phyloP scores from a whole-genome alignment of 2,888 invertebrate species.

The Drosophila antonietae region DNA sequence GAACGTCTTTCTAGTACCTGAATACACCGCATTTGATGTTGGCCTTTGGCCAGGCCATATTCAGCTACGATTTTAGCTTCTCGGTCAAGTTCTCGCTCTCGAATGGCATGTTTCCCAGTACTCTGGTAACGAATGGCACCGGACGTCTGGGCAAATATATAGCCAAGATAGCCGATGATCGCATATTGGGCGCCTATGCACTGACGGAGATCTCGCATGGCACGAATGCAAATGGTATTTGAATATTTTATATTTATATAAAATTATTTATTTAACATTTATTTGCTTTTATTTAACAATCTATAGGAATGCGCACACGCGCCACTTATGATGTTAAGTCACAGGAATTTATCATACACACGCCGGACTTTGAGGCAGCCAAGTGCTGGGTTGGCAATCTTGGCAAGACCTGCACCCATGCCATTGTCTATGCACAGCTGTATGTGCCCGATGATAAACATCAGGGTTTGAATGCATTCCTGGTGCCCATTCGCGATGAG shows the following conservation, averaged over 20 bases:
- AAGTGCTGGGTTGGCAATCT: slow-evolving; percentile 90
- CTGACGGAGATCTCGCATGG: slow-evolving; percentile 96
- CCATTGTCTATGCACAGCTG: slow-evolving; percentile 94
- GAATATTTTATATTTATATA: not conserved
- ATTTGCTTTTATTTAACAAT: not conserved
- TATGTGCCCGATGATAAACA: slow-evolving; percentile 91
- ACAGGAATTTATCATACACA: slow-evolving; percentile 90
- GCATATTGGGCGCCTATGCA: slow-evolving; percentile 91
- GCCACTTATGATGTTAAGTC: slow-evolving; percentile 92
- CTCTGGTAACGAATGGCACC: slow-evolving; percentile 88
- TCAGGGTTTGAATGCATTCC: slow-evolving; percentile 94
- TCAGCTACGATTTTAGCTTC: slow-evolving; percentile 86
- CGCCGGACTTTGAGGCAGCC: slow-evolving; percentile 91
- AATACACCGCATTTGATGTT: slow-evolving; percentile 85
- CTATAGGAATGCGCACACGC: slow-evolving; percentile 90
- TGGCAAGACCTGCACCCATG: slow-evolving; percentile 94
- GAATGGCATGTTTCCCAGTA: slow-evolving; percentile 88
- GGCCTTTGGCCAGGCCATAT: slow-evolving; percentile 86
- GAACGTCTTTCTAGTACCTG: slow-evolving; percentile 83
- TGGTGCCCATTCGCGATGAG: slow-evolving; percentile 93
- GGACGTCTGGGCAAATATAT: slow-evolving; percentile 87
- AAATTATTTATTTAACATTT: not conserved
- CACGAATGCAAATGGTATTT: slow-evolving; percentile 88
- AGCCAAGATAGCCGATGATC: slow-evolving; percentile 77
- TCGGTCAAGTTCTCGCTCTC: slow-evolving; percentile 89